Base-by-base conservation (phyloP, 2,888 invertebrate genomes). In the Drosophila neotestacea region DNA sequence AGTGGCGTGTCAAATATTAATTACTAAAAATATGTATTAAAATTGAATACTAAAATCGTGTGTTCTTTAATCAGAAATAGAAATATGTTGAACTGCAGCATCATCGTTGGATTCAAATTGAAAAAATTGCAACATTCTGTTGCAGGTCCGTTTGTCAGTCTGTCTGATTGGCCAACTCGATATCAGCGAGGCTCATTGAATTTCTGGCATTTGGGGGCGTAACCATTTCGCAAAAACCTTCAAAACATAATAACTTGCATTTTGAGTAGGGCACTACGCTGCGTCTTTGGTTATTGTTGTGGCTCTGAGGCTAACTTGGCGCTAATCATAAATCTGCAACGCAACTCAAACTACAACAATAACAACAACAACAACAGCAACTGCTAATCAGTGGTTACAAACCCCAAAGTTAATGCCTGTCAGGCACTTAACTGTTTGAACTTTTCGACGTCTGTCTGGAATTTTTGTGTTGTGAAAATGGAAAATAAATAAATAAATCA, bases 161-260 rank as follows among this genome's bases (percentile, higher is more conserved):
- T 36, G 55, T 47, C 62, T 51, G 85, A 81, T 85, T 87, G 85
- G 66, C 63, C 79, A 74, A 58, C 64, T 28, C 58, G 81, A 82
- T 82, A 82, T 30, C 41, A 70, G 85, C 52, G 69, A 65, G 70
- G 66, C 73, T 84, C 83, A 83, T 84, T 84, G 83, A 88, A 84
- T 88, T 86, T 84, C 55, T 86, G 83, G 88, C 88, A 88, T 88
- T 88, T 83, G 79, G 83, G 64, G 83, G 88, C 88, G 88, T 65
- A 34, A 58, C 36, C 52, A 64, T 82, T 88, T 84, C 77, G 86
- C 88, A 70, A 74, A 81, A 88, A 85, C 88, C 83, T 84, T 84
- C 86, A 77, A 80, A 83, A 65, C 60, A 67, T 86, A 84, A 88
- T 88, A 84, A 85, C 83, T 88, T 88, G 83, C 84, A 88, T 84